phyloP scores from a whole-genome alignment of 1,140 invertebrate species.

The Drosophila obscura region DNA sequence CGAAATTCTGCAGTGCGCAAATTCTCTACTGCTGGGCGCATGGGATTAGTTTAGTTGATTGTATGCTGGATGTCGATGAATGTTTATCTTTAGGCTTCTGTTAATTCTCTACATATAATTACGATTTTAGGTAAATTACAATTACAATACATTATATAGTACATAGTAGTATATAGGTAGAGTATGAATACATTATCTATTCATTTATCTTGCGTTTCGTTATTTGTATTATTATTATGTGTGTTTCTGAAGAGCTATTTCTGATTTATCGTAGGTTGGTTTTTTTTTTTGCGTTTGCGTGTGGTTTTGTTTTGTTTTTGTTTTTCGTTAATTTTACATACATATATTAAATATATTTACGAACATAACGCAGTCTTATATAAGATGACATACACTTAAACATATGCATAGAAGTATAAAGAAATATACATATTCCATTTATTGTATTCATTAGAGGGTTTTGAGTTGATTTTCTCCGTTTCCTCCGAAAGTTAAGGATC shows the following conservation, averaged over 20 bases:
- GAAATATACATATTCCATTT: conserved; percentile 67
- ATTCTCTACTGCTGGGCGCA: conserved; percentile 27
- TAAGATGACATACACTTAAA: conserved; percentile 81
- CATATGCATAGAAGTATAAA: conserved; percentile 38
- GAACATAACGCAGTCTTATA: conserved; percentile 84
- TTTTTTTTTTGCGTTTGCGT: conserved; percentile 48
- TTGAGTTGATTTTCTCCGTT: conserved; percentile 62
- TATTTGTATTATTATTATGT: conserved; percentile 36
- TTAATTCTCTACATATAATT: conserved; percentile 72
- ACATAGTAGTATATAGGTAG: conserved; percentile 60
- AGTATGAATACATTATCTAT: conserved; percentile 67
- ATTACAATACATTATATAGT: conserved; percentile 73
- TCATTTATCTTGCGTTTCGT: conserved; percentile 52
- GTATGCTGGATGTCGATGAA: conserved; percentile 20
- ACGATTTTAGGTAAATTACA: conserved; percentile 64
- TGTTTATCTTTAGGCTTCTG: conserved; percentile 50
- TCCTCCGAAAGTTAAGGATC: conserved; percentile 34
- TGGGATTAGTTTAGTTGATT: conserved; percentile 43
- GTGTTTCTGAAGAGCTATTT: conserved; percentile 36
- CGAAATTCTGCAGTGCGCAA: conserved; percentile 35
- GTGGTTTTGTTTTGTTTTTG: conserved; percentile 31
- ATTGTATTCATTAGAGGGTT: conserved; percentile 79
- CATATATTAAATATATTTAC: conserved; percentile 83
- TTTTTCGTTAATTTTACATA: conserved; percentile 77
- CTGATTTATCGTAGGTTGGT: conserved; percentile 13